Percentiles rank a stretch among this genome's conserved stretches.
phyloP scores from a whole-genome alignment of 2,888 invertebrate genomes.

The Erannis defoliaria region DNA sequence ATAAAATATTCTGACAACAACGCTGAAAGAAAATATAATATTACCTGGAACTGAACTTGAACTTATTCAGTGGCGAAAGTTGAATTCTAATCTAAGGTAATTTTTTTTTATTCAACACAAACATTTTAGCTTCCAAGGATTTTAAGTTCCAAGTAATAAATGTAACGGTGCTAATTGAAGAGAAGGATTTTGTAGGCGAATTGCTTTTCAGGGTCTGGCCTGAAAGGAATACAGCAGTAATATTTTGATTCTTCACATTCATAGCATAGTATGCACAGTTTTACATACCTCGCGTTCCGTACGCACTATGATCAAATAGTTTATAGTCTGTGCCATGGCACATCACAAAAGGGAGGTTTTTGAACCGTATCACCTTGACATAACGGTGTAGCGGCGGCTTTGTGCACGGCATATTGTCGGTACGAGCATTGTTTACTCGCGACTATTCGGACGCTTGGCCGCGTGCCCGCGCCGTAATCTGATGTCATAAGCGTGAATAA shows the following conservation, averaged over 20 bases:
- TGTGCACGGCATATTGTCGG: conserved; percentile 7
- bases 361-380: conserved; percentile 25
- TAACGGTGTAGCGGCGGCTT: conserved; percentile 15
- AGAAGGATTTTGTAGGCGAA: too few relatives aligned
- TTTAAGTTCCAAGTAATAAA: too few relatives aligned
- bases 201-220: too few relatives aligned
- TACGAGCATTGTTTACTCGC: conserved; percentile 56
- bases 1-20: too few relatives aligned
- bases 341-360: neutral
- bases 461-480: conserved; percentile 53
- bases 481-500: conserved; percentile 55
- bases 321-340: neutral
- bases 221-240: too few relatives aligned
- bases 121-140: too few relatives aligned
- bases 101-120: too few relatives aligned
- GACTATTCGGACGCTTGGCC: conserved; percentile 51
- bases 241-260: neutral
- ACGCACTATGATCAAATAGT: neutral
- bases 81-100: too few relatives aligned
- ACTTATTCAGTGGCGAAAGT: too few relatives aligned
- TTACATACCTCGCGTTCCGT: neutral
- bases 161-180: too few relatives aligned
- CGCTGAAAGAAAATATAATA: too few relatives aligned
- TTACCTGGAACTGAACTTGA: too few relatives aligned
- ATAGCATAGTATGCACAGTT: neutral